Base-by-base conservation (phyloP, 2,797 vertebrate genomes). In the Chelon auratus region DNA sequence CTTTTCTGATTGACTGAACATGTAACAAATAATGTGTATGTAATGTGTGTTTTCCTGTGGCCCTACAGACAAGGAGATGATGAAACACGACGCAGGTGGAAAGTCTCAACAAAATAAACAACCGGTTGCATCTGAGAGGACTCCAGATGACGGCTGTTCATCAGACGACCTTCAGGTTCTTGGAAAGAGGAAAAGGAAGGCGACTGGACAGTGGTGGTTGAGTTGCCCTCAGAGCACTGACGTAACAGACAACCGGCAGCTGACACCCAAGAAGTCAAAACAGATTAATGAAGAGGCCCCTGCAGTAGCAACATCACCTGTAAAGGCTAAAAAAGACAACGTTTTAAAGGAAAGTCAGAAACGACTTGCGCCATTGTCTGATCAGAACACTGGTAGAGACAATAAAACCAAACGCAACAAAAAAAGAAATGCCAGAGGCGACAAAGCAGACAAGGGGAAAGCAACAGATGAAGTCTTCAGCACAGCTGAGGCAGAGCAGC, bases 111-210 rank as follows among this genome's bases (percentile, higher is more conserved):
- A 3, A 15, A 43, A 5, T n/a, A 69, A 67, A 40, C 24, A 14
- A 8, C 37, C 40, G 13, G 42, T 1, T 40, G 7, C 26, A 10
- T 42, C 54, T 26, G 48, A 33, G 10, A 14, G n/a, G 84, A 33
- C 1, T 33, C 1, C 30, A 33, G 30, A 33, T 33, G 30, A 33
- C 30, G 30, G 30, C 30, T 33, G 72, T 62, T 78, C 57, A 5
- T 62, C 79, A 20, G 72, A 70, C 33, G 85, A 84, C 2, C 0
- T 2, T 60, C 52, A 24, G 20, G 10, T 57, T 48, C 2, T 14
- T 3, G 24, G 24, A 22, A 94, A 72, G 42, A 89, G 93, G 64
- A 93, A 62, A 47, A 91, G 87, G 26, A 91, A 55, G 39, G 62
- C 1, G 5, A 12, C 65, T 11, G 82, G 83, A 17, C 15, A 71